Base-by-base conservation (phyloP, 2,113 vertebrate species). In the Prolemur simus region DNA sequence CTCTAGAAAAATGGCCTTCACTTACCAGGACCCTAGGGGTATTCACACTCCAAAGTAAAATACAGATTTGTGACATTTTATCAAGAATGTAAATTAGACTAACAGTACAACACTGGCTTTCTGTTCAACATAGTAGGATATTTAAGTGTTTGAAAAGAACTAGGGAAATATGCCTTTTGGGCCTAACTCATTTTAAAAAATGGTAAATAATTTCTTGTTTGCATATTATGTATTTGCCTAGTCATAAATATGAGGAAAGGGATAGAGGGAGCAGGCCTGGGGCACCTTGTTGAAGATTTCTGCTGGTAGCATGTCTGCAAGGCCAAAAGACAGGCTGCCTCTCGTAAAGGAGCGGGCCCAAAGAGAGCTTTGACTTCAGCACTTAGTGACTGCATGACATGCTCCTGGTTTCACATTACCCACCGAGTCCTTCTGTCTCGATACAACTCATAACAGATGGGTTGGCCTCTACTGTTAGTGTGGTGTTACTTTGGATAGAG, bases 21-120 rank as follows among this genome's bases (percentile, higher is more conserved):
- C 56, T 87, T 64, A 56, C 7, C 60, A 58, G 45, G 14, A 45
- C 45, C 82, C 37, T 18, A 56, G 42, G 69, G 49, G 23, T 74
- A 60, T 25, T 88, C 64, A 76, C 20, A 15, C 29, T 29, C 56
- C 13, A 15, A 76, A 78, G 49, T 58, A 80, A 78, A 96, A 86
- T 12, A 54, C 29, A 68, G 69, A 74, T 58, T 60, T 42, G 29
- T 93, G 54, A 17, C 47, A 54, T 86, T 87, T 89, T 89, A 42
- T 81, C 83, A n/a, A 87, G 47, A 95, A 92, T 73, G 63, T 93
- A 74, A 82, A 83, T 66, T 82, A 87, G n/a, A 86, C 8, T 45
- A 68, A 32, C 52, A 86, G 3, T 68, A 37, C 45, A 54, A 14
- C 6, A n/a, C 39, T 60, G 63, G 18, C 18, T 87, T 94, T 78